Conservation (phyloP, 2,888 invertebrate genomes). For the Netelia inedita region DNA sequence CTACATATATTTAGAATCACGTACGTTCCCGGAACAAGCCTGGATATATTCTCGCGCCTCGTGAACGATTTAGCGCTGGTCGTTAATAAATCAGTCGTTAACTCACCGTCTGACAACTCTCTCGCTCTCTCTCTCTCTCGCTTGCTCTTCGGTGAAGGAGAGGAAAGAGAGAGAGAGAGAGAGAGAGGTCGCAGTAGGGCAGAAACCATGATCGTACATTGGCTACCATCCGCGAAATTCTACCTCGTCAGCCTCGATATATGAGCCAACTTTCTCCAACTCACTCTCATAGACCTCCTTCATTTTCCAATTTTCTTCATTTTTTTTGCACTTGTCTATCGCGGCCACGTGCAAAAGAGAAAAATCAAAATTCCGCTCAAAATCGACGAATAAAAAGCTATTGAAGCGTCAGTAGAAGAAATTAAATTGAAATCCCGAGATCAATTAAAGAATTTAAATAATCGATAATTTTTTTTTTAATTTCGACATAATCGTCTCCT, state of each 20-base stretch:
- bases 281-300: not conserved
- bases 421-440: too few relatives aligned
- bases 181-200: not conserved
- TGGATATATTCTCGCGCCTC: conserved; percentile 45
- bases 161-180: not conserved
- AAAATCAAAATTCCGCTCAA: too few relatives aligned
- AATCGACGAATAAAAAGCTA: too few relatives aligned
- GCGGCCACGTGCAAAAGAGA: not conserved
- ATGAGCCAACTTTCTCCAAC: conserved; percentile 27
- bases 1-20: conserved; percentile 19
- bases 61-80: conserved; percentile 50
- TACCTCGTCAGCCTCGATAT: not conserved
- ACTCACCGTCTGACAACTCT: conserved; percentile 57
- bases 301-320: not conserved
- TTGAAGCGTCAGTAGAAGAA: too few relatives aligned
- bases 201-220: conserved; percentile 5
- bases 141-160: not conserved
- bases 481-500: too few relatives aligned
- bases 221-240: not conserved
- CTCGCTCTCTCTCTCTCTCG: conserved; percentile 7
- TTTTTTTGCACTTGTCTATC: not conserved
- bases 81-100: conserved; percentile 66
- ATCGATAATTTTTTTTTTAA: too few relatives aligned
- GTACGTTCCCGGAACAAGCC: conserved; percentile 35
- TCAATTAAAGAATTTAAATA: too few relatives aligned